Evolutionary conservation across 2,888 invertebrate genomes (phyloP).

Genomic region (Pristionchus entomophagus): DNA sequence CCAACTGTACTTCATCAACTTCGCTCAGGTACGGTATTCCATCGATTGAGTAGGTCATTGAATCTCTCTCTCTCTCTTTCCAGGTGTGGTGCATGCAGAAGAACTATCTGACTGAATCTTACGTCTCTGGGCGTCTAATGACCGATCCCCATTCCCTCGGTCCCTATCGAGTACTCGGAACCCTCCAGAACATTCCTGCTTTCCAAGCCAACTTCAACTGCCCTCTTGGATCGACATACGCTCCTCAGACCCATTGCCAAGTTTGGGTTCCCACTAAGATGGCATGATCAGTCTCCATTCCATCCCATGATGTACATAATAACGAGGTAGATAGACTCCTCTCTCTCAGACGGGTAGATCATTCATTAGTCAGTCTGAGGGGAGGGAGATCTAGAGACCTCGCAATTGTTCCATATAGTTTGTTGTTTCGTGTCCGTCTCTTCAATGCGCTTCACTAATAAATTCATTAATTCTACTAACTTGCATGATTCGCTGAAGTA

Average conservation of each 20-base stretch:
- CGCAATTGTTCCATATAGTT: background rate
- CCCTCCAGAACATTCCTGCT: constrained; percentile 73
- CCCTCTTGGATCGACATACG: constrained; percentile 62
- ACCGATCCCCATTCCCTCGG: constrained; percentile 71
- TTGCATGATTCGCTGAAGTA: background rate
- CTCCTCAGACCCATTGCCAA: constrained; percentile 67
- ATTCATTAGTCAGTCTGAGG: background rate
- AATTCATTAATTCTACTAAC: background rate
- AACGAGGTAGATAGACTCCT: background rate
- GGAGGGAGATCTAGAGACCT: background rate
- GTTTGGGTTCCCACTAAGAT: constrained; percentile 63
- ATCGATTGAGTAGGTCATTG: background rate
- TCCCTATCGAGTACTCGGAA: constrained; percentile 68
- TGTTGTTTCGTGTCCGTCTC: constrained; percentile 5
- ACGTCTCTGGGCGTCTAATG: constrained; percentile 61
- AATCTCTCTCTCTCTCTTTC: background rate
- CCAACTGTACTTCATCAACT: constrained; percentile 73
- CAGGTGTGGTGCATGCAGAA: constrained; percentile 68
- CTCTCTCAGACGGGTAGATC: background rate
- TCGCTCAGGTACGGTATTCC: constrained; percentile 60
- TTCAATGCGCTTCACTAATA: constrained; percentile 1
- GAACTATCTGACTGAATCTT: constrained; percentile 50
- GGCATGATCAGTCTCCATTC: background rate
- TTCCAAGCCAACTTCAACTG: constrained; percentile 69
- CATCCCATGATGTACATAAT: constrained; percentile 35